phyloP scores from a whole-genome alignment of 2,888 invertebrate genomes.

The Trissonchulus sp. region DNA sequence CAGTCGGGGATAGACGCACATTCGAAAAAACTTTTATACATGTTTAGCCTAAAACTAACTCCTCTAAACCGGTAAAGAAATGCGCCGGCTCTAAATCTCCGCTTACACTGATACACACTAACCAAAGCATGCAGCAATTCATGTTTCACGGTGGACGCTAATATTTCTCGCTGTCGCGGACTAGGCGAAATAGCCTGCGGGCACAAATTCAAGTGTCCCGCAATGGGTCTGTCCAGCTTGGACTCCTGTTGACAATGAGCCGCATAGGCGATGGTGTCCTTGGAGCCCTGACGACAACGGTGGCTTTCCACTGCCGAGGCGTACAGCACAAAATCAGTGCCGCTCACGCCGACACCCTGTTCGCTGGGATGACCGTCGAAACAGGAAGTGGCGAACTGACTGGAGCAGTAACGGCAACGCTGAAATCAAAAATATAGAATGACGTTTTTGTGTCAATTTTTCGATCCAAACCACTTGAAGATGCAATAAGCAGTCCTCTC shows the following conservation, averaged over 20 bases:
- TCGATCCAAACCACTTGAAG: too few species aligned
- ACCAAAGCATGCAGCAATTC: slow-evolving; percentile 90
- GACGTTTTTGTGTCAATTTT: too few species aligned
- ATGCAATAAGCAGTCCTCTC: too few species aligned
- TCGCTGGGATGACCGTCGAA: slow-evolving; percentile 64
- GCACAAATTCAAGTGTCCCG: slow-evolving; percentile 96
- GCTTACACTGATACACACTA: slow-evolving; percentile 35
- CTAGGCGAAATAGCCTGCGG: slow-evolving; percentile 86
- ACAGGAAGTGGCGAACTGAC: slow-evolving; percentile 39
- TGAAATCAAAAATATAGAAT: slow-evolving; percentile 32
- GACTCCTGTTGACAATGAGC: slow-evolving; percentile 97
- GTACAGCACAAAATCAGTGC: slow-evolving; percentile 91
- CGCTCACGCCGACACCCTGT: slow-evolving; percentile 58
- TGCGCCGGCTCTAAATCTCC: too few species aligned
- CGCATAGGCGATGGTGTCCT: slow-evolving; percentile 85
- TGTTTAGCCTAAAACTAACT: too few species aligned
- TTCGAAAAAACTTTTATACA: too few species aligned
- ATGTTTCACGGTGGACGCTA: slow-evolving; percentile 92
- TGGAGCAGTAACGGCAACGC: slow-evolving; percentile 42
- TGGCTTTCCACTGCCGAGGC: slow-evolving; percentile 89
- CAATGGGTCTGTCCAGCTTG: slow-evolving; percentile 88
- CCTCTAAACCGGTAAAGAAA: too few species aligned
- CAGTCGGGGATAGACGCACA: too few species aligned
- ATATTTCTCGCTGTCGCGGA: slow-evolving; percentile 72
- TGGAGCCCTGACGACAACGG: slow-evolving; percentile 79